Conservation (phyloP, 2,797 vertebrate species). For the Poecilia velifera region DNA sequence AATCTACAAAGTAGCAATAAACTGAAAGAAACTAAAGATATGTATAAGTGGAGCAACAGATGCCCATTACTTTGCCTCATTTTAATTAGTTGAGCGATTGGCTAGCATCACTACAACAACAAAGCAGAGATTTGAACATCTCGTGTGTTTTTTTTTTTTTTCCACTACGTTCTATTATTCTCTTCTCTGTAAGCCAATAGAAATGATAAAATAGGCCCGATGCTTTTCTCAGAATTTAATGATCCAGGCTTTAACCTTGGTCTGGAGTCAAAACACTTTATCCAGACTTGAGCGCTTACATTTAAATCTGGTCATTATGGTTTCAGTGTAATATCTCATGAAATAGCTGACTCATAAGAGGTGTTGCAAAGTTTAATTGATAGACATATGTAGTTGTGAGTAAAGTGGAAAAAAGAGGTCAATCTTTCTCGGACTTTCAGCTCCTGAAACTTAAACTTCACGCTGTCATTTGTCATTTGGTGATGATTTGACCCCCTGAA, state of each 20-base stretch:
- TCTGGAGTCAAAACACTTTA: background rate
- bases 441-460: background rate
- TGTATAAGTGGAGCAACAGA: background rate
- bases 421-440: background rate
- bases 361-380: background rate
- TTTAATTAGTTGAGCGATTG: background rate
- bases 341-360: constrained; percentile 5
- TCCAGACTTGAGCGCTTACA: constrained; percentile 3
- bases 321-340: constrained; percentile 2
- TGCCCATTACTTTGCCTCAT: background rate
- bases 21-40: background rate
- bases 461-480: background rate
- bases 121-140: background rate
- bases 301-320: constrained; percentile 3
- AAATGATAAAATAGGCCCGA: background rate
- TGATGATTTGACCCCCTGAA: background rate
- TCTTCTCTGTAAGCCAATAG: background rate
- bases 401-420: background rate
- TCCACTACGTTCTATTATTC: too few relatives aligned
- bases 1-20: background rate
- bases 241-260: background rate
- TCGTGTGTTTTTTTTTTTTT: background rate
- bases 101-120: background rate
- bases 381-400: background rate
- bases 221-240: too few relatives aligned